Base-by-base conservation (phyloP, 2,113 vertebrate species). In the Terrapene triunguis region DNA sequence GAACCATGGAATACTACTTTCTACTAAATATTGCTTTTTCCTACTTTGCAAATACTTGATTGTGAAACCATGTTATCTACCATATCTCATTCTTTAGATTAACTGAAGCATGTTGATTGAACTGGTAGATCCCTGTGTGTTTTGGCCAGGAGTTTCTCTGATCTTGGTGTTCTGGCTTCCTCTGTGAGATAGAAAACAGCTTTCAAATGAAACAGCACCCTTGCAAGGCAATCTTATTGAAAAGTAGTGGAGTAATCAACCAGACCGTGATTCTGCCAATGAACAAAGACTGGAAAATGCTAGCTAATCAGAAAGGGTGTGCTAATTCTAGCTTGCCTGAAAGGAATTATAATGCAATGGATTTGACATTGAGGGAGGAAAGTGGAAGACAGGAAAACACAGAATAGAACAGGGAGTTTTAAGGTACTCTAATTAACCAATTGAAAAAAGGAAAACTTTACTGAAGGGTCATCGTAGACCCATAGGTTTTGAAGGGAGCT, bases 161-260 rank as follows among this genome's bases (percentile, higher is more conserved):
- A 11, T 29, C 29, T 17, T 6, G 2, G 16, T 17, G 59, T 10
- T 11, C 1, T 57, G 2, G 1, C 29, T 19, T 79, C 13, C 19
- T 22, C 6, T 5, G 72, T 47, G n/a, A 51, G 55, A 4, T 47
- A 35, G 1, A 19, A 16, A 3, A 5, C 6, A 19, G 16, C 53
- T 72, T 35, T 54, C 17, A 27, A 62, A 80, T 42, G 51, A 91
- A 59, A 8, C 62, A 11, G 22, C 32, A 54, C 10, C 12, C 79
- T 62, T 50, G 5, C 38, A n/a, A 57, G 35, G 74, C 76, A 29
- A 44, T 24, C 6, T 25, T 76, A 76, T 12, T 44, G 35, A 69
- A 19, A 65, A 65, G 14, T 3, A 78, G 6, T 4, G 55, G 35
- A 62, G 13, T 83, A 89, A 25, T 10, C 72, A 76, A 17, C 47